These are phyloP conservation scores for Netelia melanura DNA, from an alignment of 2,888 invertebrate genomes.

Conservation along the genomic window DNA sequence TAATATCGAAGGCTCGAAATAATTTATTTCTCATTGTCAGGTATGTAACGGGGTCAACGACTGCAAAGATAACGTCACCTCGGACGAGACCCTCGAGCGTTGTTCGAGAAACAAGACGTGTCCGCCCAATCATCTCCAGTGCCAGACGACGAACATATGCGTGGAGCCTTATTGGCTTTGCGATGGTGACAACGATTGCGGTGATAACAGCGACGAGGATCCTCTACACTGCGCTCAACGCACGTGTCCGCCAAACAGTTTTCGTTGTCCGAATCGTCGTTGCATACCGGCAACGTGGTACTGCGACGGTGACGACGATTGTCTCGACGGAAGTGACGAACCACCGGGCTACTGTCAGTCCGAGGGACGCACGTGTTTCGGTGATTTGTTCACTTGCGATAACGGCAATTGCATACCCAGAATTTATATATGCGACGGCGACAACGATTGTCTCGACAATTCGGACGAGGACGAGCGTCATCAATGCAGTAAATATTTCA, in stretches of 20 bases:
- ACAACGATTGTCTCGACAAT: slow-evolving; percentile 97
- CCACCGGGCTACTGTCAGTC: slow-evolving; percentile 97
- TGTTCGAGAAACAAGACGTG: slow-evolving; percentile 96
- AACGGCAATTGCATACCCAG: slow-evolving; percentile 98
- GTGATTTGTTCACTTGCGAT: slow-evolving; percentile 97
- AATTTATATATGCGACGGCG: slow-evolving; percentile 97
- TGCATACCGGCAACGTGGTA: slow-evolving; percentile 99
- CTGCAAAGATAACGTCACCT: slow-evolving; percentile 96
- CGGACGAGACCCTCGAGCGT: slow-evolving; percentile 95
- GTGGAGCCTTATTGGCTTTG: slow-evolving; percentile 99
- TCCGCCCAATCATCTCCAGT: slow-evolving; percentile 95
- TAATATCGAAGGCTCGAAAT: not conserved
- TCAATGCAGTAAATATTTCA: slow-evolving; percentile 90
- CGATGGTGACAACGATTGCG: slow-evolving; percentile 98
- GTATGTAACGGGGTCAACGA: slow-evolving; percentile 94
- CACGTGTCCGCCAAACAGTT: slow-evolving; percentile 96
- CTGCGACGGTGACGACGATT: slow-evolving; percentile 98
- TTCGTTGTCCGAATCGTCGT: slow-evolving; percentile 96
- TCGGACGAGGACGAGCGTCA: slow-evolving; percentile 96
- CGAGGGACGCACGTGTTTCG: slow-evolving; percentile 97
- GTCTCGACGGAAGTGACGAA: slow-evolving; percentile 95
- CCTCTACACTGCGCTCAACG: slow-evolving; percentile 94
- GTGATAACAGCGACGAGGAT: slow-evolving; percentile 97
- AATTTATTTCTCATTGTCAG: not conserved
- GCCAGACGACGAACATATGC: slow-evolving; percentile 97